A percentile compares a stretch with the other conserved stretches of the same genome.
phyloP scores from a whole-genome alignment of 2,888 invertebrate species.

The Morpho deidamia region DNA sequence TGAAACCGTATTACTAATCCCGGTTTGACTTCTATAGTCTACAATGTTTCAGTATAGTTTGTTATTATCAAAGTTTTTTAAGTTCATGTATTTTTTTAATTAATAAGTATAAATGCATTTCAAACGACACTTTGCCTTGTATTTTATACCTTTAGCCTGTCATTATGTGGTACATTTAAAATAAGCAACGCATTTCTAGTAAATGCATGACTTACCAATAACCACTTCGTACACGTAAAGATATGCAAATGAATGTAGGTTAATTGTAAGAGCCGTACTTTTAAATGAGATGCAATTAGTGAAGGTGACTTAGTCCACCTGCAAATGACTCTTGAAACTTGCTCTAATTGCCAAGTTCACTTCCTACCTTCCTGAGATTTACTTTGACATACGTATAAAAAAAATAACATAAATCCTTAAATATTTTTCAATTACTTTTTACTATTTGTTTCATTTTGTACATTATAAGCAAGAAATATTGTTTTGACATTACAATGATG shows the following conservation, averaged over 20 bases:
- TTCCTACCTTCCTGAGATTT: constrained; percentile 8
- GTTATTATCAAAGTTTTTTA: neutral
- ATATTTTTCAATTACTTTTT: too few relatives aligned
- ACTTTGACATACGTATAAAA: neutral
- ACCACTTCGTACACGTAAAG: constrained; percentile 13
- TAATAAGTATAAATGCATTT: constrained; percentile 5
- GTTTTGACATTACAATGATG: too few relatives aligned
- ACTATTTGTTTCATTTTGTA: too few relatives aligned
- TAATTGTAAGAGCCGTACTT: constrained; percentile 30
- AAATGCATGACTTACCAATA: constrained; percentile 23
- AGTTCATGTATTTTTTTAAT: constrained; percentile 11
- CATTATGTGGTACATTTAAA: constrained; percentile 13
- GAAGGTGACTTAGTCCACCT: constrained; percentile 27
- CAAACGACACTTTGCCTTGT: constrained; percentile 11
- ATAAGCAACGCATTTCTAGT: constrained; percentile 10
- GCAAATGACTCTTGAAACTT: constrained; percentile 28
- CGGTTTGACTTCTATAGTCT: neutral
- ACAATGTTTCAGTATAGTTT: neutral
- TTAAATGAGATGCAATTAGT: constrained; percentile 35
- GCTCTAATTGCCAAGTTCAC: constrained; percentile 27
- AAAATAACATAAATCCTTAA: neutral
- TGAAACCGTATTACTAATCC: too few relatives aligned
- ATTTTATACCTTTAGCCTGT: constrained; percentile 2
- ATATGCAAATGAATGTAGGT: constrained; percentile 29
- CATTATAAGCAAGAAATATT: too few relatives aligned